Evolutionary conservation across 2,888 invertebrate genomes (phyloP).

Genomic region (Campoletis raptor): DNA sequence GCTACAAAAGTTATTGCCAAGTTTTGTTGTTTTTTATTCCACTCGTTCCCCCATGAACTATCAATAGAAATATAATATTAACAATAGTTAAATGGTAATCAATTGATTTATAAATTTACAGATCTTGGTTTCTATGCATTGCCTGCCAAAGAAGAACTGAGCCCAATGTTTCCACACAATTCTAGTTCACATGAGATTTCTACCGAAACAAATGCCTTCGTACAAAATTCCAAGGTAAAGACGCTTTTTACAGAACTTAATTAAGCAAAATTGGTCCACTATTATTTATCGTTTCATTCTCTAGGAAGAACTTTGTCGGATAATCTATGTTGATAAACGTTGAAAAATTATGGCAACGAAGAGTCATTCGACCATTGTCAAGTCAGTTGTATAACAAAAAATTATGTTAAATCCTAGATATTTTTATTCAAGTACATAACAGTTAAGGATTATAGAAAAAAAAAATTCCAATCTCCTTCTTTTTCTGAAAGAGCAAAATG

Average conservation of each 20-base stretch:
- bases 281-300: not conserved
- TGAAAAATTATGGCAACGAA: not conserved
- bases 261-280: not conserved
- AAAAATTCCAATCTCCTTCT: too few species aligned
- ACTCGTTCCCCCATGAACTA: not conserved
- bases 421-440: too few species aligned
- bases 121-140: constrained; percentile 86
- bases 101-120: constrained; percentile 72
- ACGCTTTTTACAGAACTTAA: not conserved
- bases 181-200: constrained; percentile 86
- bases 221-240: constrained; percentile 85
- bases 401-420: not conserved
- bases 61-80: not conserved
- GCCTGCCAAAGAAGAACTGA: constrained; percentile 87
- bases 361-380: not conserved
- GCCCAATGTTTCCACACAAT: constrained; percentile 86
- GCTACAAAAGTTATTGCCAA: not conserved
- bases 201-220: constrained; percentile 86
- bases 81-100: not conserved
- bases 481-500: not conserved
- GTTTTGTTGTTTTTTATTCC: not conserved
- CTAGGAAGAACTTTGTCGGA: not conserved
- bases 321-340: not conserved
- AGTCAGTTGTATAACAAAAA: not conserved
- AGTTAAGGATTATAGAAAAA: too few species aligned